phyloP scores from a whole-genome alignment of 1,140 invertebrate species.

The Drosophila simulans region DNA sequence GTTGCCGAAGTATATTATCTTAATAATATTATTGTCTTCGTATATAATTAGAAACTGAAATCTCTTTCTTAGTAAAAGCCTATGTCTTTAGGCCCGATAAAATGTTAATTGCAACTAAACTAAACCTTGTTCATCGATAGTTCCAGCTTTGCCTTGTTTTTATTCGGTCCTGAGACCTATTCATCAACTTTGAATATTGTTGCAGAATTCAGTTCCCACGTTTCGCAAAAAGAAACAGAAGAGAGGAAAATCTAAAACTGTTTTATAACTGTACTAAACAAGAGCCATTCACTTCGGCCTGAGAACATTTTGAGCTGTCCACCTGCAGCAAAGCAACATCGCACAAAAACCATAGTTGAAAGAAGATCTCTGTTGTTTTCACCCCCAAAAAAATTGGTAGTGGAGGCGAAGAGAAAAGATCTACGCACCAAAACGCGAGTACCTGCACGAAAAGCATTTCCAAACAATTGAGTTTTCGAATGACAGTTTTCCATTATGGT shows the following conservation, averaged over 20 bases:
- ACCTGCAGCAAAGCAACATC: constrained; percentile 61
- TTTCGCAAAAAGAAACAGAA: constrained; percentile 39
- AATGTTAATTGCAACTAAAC: constrained; percentile 1
- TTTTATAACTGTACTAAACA: constrained; percentile 74
- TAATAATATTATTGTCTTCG: neutral
- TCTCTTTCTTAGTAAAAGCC: neutral
- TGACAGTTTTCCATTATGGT: constrained; percentile 61
- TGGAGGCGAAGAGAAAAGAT: constrained; percentile 29
- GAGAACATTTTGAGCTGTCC: constrained; percentile 71
- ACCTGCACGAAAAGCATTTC: constrained; percentile 62
- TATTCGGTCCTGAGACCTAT: constrained; percentile 26
- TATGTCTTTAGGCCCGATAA: neutral
- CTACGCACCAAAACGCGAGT: constrained; percentile 57
- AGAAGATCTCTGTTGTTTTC: constrained; percentile 72
- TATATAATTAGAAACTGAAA: neutral
- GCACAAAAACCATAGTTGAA: constrained; percentile 52
- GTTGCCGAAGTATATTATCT: neutral
- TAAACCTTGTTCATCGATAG: constrained; percentile 16
- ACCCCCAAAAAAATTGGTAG: constrained; percentile 49
- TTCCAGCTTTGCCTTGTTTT: constrained; percentile 25
- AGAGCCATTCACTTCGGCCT: constrained; percentile 46
- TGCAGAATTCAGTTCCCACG: constrained; percentile 68
- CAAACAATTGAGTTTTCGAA: constrained; percentile 76
- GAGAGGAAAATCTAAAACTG: constrained; percentile 39
- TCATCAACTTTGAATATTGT: constrained; percentile 31